Percentiles rank a stretch among this genome's conserved stretches.
phyloP scores from a whole-genome alignment of 2,797 vertebrate species.

The Linurgus olivaceus region DNA sequence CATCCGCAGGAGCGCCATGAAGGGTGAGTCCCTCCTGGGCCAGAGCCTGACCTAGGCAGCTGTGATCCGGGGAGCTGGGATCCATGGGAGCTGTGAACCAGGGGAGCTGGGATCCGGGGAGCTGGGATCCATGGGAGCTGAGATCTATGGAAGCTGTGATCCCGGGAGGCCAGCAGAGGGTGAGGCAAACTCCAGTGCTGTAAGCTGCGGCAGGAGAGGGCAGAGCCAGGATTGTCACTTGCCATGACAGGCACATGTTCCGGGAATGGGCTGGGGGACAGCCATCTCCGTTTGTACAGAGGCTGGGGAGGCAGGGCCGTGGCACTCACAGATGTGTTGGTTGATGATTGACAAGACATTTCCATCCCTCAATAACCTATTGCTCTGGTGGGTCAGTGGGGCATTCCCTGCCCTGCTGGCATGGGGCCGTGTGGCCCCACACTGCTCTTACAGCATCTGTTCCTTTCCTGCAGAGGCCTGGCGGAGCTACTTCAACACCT shows the following conservation, averaged over 20 bases:
- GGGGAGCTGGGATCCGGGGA: no score
- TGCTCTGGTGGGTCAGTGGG: neutral
- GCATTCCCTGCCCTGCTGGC: neutral
- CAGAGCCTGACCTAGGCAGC: neutral
- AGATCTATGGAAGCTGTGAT: neutral
- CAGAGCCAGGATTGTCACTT: neutral
- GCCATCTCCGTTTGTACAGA: rapidly evolving
- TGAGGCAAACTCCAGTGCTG: neutral
- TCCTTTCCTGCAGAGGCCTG: neutral
- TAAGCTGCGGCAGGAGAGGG: neutral
- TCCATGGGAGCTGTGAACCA: rapidly evolving
- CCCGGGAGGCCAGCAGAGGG: neutral
- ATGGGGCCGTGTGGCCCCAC: rapidly evolving
- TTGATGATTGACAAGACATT: neutral
- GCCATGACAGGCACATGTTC: rapidly evolving
- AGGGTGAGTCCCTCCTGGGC: slow-evolving; percentile 73
- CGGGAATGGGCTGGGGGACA: rapidly evolving
- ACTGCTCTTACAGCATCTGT: neutral
- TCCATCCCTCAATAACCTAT: neutral
- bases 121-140: no score
- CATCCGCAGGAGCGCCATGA: slow-evolving; percentile 78
- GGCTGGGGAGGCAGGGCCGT: rapidly evolving
- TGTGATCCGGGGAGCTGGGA: neutral
- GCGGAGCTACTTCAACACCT: neutral
- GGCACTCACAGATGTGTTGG: neutral